phyloP scores from a whole-genome alignment of 2,113 vertebrate species.

The Caracal caracal region DNA sequence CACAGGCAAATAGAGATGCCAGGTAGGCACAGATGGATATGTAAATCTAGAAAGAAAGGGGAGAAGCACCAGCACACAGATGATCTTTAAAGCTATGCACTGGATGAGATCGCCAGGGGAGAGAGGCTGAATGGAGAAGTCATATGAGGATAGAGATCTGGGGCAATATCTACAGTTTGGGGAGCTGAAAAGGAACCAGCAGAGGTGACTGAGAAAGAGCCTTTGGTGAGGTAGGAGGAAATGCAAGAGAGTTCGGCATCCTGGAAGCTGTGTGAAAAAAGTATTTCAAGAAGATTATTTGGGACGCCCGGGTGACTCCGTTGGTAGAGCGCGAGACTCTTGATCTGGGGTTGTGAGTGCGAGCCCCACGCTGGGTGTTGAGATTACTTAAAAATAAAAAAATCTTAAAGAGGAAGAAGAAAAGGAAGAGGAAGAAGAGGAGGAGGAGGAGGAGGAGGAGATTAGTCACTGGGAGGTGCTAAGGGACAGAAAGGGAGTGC shows the following conservation, averaged over 20 bases:
- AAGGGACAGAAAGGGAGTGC: not conserved
- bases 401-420: not conserved
- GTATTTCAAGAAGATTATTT: not conserved
- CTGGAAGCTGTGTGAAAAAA: not conserved
- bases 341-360: not conserved
- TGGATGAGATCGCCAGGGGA: not conserved
- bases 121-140: not conserved
- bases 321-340: not conserved
- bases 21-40: not conserved
- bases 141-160: not conserved
- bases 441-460: too few relatives aligned
- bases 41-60: not conserved
- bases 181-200: not conserved
- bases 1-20: not conserved
- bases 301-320: not conserved
- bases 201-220: not conserved
- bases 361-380: not conserved
- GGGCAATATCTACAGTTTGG: not conserved
- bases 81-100: not conserved
- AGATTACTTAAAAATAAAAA: not conserved
- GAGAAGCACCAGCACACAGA: not conserved
- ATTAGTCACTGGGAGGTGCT: not conserved
- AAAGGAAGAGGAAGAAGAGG: not conserved
- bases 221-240: not conserved
- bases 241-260: not conserved